These are phyloP conservation scores for Phenganax stokvisi DNA, from an alignment of 92 coral and sea anemone genomes.

Conservation along the genomic window DNA sequence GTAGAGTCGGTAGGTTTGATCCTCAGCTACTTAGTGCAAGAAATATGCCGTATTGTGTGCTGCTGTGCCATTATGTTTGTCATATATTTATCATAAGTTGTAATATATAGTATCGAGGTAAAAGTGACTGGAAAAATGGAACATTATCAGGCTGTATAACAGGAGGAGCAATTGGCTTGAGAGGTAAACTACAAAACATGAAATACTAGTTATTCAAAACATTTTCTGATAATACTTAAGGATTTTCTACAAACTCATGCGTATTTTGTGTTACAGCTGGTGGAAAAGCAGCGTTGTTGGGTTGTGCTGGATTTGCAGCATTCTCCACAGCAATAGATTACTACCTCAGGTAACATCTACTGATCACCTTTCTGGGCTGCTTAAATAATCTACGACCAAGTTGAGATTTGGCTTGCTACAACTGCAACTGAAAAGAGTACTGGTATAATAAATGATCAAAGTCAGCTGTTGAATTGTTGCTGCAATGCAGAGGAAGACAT, in stretches of 20 bases:
- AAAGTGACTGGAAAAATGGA: slow-evolving; percentile 99
- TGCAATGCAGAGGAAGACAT: too few relatives aligned
- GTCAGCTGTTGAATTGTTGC: too few relatives aligned
- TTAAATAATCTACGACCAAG: too few relatives aligned
- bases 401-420: too few relatives aligned
- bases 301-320: slow-evolving; percentile 99
- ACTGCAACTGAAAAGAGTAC: too few relatives aligned
- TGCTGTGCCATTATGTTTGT: background rate
- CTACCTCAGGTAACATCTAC: slow-evolving; percentile 66
- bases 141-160: slow-evolving; percentile 90
- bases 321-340: slow-evolving; percentile 95
- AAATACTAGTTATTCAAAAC: background rate
- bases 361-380: background rate
- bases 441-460: too few relatives aligned
- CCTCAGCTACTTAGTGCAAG: background rate
- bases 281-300: slow-evolving; percentile 96
- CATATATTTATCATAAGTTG: background rate
- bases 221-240: background rate
- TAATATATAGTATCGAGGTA: slow-evolving; percentile 67
- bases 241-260: background rate
- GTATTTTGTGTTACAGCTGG: slow-evolving; percentile 64
- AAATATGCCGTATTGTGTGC: background rate
- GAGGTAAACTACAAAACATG: slow-evolving; percentile 53
- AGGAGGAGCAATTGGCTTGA: slow-evolving; percentile 85
- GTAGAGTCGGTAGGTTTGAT: slow-evolving; percentile 86